Evolutionary conservation across 2,888 invertebrate species (phyloP), one percentile per base, ranked within the genome.

Genomic region (Exocentrus adspersus): DNA sequence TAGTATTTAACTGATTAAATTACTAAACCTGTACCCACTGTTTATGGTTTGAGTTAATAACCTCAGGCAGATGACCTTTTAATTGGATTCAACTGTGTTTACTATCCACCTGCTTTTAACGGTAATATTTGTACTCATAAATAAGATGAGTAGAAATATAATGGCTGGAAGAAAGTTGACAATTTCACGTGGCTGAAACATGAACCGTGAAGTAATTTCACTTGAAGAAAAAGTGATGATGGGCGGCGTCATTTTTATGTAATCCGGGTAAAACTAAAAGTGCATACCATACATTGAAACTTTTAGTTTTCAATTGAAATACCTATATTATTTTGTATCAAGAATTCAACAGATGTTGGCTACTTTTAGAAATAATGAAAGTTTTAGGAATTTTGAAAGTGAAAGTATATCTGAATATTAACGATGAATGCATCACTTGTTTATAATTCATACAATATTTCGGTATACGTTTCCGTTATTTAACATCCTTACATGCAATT

Each of bases 141-240:
- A 17, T 24, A 7, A 24, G 24, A 17, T 24, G 24, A 24, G 24
- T 24, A 24, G 7, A 5, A 32, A 12, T n/a, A 51, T 17, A 21
- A 24, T 19, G 30, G 43, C n/a, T 32, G 24, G 54, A 68, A 64
- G 68, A 66, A 66, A 68, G 64, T 57, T 60, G 60, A 37, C 37
- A 51, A 54, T 17, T 30, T 50, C 59, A 54, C 32, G 7, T 28
- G 64, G 51, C 66, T 68, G n/a, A n/a, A n/a, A n/a, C n/a, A n/a
- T n/a, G n/a, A n/a, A n/a, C n/a, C n/a, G n/a, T n/a, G n/a, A n/a
- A 68, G 65, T 61, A 66, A 68, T 66, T 20, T n/a, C 3, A 64
- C 64, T 45, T 57, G 64, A 64, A 68, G 65, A 64, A 68, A 64
- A 68, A 68, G 68, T 65, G 63, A 50, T 56, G 43, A 42, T 21